Evolutionary conservation across 2,113 vertebrate species (phyloP).

Genomic region (Entomyzon cyanotis): DNA sequence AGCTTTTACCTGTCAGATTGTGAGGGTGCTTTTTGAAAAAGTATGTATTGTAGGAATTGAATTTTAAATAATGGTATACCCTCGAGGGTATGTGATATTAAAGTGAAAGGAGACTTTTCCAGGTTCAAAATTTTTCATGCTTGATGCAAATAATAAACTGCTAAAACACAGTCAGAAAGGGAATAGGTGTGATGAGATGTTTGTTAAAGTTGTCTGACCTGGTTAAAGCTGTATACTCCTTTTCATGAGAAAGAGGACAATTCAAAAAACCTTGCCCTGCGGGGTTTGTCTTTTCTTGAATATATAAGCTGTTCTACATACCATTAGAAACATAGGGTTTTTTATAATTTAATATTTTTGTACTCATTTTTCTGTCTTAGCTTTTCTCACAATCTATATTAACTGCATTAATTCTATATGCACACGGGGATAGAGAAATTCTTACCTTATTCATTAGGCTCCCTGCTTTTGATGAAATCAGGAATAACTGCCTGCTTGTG

Average conservation of each 20-base stretch:
- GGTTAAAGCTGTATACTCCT: not conserved
- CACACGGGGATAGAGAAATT: not conserved
- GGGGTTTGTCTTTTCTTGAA: not conserved
- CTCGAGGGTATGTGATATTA: not conserved
- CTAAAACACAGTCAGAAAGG: not conserved
- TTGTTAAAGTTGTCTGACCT: not conserved
- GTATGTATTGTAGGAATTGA: not conserved
- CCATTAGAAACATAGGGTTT: not conserved
- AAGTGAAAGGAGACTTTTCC: not conserved
- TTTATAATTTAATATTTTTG: not conserved
- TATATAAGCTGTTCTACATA: not conserved
- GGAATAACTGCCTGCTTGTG: not conserved
- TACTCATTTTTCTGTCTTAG: not conserved
- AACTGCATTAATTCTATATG: not conserved
- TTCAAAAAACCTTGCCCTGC: not conserved
- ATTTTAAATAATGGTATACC: constrained; percentile 6
- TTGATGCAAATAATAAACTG: not conserved
- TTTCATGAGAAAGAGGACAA: not conserved
- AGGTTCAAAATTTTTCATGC: not conserved
- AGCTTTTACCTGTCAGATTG: constrained; percentile 35
- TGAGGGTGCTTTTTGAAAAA: constrained; percentile 11
- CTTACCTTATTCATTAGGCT: not conserved
- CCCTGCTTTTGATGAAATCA: not conserved
- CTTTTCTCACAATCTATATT: not conserved
- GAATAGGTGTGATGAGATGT: not conserved